Evolutionary conservation across 1,140 invertebrate species (phyloP).

Genomic region (Daktulosphaira vitifoliae): DNA sequence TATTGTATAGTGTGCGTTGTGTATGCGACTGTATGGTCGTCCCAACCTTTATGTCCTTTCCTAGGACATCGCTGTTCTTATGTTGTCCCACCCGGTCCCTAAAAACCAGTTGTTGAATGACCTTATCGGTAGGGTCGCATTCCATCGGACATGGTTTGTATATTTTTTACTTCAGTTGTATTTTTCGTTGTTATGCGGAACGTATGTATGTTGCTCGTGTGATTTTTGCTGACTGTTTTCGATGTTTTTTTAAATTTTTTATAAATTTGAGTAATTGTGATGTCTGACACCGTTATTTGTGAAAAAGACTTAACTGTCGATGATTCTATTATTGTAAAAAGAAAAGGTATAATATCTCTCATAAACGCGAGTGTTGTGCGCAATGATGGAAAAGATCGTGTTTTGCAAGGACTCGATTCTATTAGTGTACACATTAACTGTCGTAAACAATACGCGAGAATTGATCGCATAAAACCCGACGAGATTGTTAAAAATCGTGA

Average conservation of each 20-base stretch:
- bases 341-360: background rate
- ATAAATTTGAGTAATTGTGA: background rate
- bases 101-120: no score
- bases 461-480: background rate
- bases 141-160: no score
- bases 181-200: background rate
- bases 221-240: background rate
- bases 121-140: no score
- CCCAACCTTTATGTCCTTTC: no score
- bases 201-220: background rate
- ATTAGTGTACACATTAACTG: background rate
- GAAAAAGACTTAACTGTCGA: background rate
- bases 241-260: background rate
- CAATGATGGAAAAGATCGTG: background rate
- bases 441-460: background rate
- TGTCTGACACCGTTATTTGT: conserved; percentile 1
- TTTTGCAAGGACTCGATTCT: background rate
- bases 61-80: no score
- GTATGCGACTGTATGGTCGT: no score
- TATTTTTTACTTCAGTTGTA: no score
- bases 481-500: no score
- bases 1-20: no score
- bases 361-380: background rate
- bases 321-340: background rate
- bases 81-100: no score